Base-by-base conservation (phyloP, 2,888 invertebrate species). In the Phengaris arion region DNA sequence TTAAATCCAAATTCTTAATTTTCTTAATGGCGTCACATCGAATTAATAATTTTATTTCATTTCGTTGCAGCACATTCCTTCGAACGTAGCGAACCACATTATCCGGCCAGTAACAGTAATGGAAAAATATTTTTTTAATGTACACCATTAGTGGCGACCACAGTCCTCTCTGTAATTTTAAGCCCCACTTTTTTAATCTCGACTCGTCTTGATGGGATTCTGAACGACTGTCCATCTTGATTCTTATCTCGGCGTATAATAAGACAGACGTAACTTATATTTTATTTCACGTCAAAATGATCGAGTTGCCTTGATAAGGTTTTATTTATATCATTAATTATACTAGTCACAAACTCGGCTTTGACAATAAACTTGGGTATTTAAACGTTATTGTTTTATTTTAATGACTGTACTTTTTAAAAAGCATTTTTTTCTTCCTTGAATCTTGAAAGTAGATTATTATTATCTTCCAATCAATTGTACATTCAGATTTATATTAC, bases 231-330 rank as follows among this genome's bases (percentile, higher is more conserved):
- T 92, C 92, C 90, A 88, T 91, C 85, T 86, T 81, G 93, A 93
- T 92, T 84, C 88, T 90, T 92, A 93, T 93, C 93, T 89, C 81
- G 78, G 80, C 84, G 88, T 85, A 90, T 92, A 93, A 93, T 92
- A 93, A 91, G 92, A 92, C 92, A 91, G 91, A 92, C 91, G 87
- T 92, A 87, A 89, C 91, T 91, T 93, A 93, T 90, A 93, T 92
- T 92, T 93, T 92, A 92, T 92, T 91, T 89, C 91, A 92, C 85
- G 88, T 91, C 92, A 88, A 86, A 86, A 85, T 89, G 93, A 93
- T 93, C 90, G 87, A 91, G 89, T 84, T 88, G 87, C 83, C 83
- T 79, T 81, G 93, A 93, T 93, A 93, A 92, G 85, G 88, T 89
- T 93, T 92, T 91, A 90, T 92, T 92, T 91, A 83, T 86, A 83